A percentile compares a stretch with the other conserved stretches of the same genome.
Conservation (phyloP, 2,113 vertebrate genomes). For the Apaloderma vittatum region DNA sequence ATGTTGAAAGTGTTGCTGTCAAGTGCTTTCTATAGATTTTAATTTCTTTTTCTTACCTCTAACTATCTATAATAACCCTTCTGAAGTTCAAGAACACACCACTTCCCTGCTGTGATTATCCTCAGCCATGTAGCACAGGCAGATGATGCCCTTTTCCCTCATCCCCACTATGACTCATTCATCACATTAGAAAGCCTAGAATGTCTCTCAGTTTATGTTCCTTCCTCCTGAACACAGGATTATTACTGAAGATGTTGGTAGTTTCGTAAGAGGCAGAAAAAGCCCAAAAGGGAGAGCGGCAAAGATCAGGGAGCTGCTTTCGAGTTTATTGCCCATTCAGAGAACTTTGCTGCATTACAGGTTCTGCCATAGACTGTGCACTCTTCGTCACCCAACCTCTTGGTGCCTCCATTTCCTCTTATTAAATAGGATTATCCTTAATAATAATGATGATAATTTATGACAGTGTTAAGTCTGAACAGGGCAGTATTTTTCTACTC, state of each 20-base stretch:
- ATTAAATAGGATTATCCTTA: not conserved
- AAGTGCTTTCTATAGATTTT: slow-evolving; percentile 12
- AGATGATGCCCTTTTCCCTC: not conserved
- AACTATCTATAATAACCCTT: not conserved
- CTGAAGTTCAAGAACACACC: not conserved
- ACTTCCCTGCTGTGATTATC: slow-evolving; percentile 1
- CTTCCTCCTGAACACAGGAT: not conserved
- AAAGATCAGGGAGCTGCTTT: not conserved
- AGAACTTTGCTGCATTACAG: not conserved
- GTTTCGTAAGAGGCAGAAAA: not conserved
- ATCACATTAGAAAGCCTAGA: not conserved
- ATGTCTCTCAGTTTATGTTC: not conserved
- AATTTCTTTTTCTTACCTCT: slow-evolving; percentile 37
- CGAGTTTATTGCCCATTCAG: not conserved
- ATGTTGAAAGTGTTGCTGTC: not conserved
- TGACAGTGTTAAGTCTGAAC: not conserved
- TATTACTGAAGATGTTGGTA: not conserved
- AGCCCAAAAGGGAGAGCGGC: not conserved
- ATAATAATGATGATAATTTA: not conserved
- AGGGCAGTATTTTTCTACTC: not conserved
- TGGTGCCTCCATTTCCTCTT: not conserved
- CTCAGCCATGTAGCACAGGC: not conserved
- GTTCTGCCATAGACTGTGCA: not conserved
- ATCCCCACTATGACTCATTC: not conserved
- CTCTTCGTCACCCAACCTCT: not conserved